Base-by-base conservation (phyloP, 1,140 invertebrate species). In the Kradibia gibbosae region DNA sequence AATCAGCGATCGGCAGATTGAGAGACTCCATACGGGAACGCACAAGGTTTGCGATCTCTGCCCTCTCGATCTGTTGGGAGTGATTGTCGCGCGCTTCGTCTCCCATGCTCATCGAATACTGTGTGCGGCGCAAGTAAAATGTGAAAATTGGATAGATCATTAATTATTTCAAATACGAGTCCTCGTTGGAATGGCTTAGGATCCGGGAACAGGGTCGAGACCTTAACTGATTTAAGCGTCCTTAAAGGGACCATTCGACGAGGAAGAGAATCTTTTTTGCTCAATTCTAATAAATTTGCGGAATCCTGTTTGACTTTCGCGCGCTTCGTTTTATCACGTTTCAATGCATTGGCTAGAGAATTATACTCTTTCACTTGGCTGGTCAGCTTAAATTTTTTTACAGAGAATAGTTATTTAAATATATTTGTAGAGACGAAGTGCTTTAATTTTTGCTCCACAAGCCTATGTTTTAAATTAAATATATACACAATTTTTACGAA, bases 31-130 rank as follows among this genome's bases (percentile, higher is more conserved):
- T 98, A 31, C 98, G 92, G 28, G 97, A 98, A 62, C 96, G 93
- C 0, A 99, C 98, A 83, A 99, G 91, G 89, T 99, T 99, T 0
- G 96, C 96, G 57, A 99, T 99, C 92, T 99, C 98, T 0, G 98
- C 97, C 50, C 97, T 91, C 88, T 99, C 98, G 76, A 98, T 98
- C 89, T 97, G 96, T 87, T 98, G 96, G 25, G 94, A 94, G 88
- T 97, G 96, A 88, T 96, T 97, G 88, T 97, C 95, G 74, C 94
- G 93, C 0, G 96, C 96, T 89, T 97, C 96, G 86, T 97, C 96
- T 0, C 93, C 94, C 87, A 96, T 92, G 85, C 95, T 96, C 82
- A 96, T 93, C 57, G 96, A 96, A 87, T 96, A 96, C 96, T 97
- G 92, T 97, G 92, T 48, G 88, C 85, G 83, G 81, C 36, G 78